A percentile compares a stretch with the other conserved stretches of the same genome.
Conservation (phyloP, 2,113 vertebrate genomes). For the rat (Rattus norvegicus) region GRCr8 NC_086034.1:48278001-48278500, state of each 20-base stretch:
- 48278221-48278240: not conserved
- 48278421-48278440: not conserved
- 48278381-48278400: not conserved
- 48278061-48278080: not conserved
- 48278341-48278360: constrained; percentile 32
- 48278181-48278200: not conserved
- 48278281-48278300: not conserved
- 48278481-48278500: not conserved
- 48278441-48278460: not conserved
- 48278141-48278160: not conserved
- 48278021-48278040: not conserved
- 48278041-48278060: not conserved
- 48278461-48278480: not conserved
- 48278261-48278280: not conserved
- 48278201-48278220: not conserved
- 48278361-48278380: not conserved
- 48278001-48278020: not conserved
- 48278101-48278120: not conserved
- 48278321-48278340: not conserved
- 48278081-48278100: not conserved
- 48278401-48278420: constrained; percentile 41
- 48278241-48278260: not conserved
- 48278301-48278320: not conserved
- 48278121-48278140: not conserved
- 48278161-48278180: not conserved